Conservation (phyloP, 2,113 vertebrate species). For the Nipponia nippon region DNA sequence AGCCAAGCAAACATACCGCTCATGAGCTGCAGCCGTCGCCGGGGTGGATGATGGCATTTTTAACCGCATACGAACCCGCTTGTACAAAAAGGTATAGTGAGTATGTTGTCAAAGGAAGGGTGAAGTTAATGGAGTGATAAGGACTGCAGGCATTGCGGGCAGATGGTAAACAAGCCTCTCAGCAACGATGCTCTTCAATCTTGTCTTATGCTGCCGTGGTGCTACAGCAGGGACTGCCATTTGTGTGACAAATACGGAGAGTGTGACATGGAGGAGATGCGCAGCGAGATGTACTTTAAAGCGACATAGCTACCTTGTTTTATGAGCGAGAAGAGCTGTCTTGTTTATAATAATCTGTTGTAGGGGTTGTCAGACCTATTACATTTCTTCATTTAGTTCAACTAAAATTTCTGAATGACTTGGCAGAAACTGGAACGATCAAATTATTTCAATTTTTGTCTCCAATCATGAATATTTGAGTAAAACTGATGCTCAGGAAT, state of each 20-base stretch:
- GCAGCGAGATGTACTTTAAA: background rate
- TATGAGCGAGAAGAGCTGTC: background rate
- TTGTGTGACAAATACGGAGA: background rate
- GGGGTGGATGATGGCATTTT: background rate
- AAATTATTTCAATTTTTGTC: rapidly evolving
- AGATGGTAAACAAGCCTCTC: background rate
- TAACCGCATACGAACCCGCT: background rate
- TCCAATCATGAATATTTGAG: background rate
- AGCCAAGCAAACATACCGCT: background rate
- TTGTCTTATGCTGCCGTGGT: background rate
- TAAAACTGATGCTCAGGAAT: background rate
- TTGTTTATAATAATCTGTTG: background rate
- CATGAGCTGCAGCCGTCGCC: rapidly evolving
- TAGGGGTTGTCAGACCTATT: background rate
- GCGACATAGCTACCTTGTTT: background rate
- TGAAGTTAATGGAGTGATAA: background rate
- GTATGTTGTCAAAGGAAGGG: background rate
- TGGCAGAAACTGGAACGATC: background rate
- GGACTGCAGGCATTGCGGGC: background rate
- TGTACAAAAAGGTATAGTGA: too few species aligned
- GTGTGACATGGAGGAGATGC: background rate
- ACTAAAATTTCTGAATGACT: background rate
- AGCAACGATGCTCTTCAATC: background rate
- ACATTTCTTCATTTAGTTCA: background rate
- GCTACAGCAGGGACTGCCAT: background rate